Evolutionary conservation across 1,140 invertebrate genomes (phyloP), one percentile per base, ranked within the genome.

Genomic region (Cydia strobilella): DNA sequence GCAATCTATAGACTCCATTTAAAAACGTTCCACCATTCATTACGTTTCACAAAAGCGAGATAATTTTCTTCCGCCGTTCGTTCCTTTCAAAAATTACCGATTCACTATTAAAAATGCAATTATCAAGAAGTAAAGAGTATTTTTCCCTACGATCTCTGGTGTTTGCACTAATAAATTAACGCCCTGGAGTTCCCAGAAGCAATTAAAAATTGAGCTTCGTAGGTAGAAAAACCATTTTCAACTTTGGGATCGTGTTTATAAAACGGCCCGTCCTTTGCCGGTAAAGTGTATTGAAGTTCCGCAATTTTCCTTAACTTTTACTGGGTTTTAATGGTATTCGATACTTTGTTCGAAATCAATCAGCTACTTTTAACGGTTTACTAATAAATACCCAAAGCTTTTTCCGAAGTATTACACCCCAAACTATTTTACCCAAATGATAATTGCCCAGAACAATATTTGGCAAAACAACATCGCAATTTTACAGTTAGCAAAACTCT

Each of bases 131-230:
- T 69, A 69, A 42, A 42, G 31, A 59, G 54, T 59, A 20, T 5
- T 69, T 69, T 69, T 69, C 18, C 62, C 3, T 31, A 15, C 65
- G 65, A 69, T 69, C 65, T 69, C 65, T 35, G 65, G 65, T 69
- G 65, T 69, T 69, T 69, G 65, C 65, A 69, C 65, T 69, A 69
- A 69, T 69, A 69, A 69, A 69, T 69, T 69, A 69, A 69, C 65
- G 65, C 65, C 31, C 15, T 31, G n/a, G 25, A 42, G 20, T 65
- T 35, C n/a, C 65, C 31, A 35, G 27, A 69, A 69, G 65, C 65
- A 69, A 69, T 69, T 69, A 69, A 69, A 42, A 69, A 69, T 69
- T 69, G 65, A 69, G 65, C 65, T 69, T 20, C 15, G 65, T 66
- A 66, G 63, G 63, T 66, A 66, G 63, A 6, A 69, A 39, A 42